Conservation (phyloP, 2,113 vertebrate genomes). For the Pardalotus punctatus region DNA sequence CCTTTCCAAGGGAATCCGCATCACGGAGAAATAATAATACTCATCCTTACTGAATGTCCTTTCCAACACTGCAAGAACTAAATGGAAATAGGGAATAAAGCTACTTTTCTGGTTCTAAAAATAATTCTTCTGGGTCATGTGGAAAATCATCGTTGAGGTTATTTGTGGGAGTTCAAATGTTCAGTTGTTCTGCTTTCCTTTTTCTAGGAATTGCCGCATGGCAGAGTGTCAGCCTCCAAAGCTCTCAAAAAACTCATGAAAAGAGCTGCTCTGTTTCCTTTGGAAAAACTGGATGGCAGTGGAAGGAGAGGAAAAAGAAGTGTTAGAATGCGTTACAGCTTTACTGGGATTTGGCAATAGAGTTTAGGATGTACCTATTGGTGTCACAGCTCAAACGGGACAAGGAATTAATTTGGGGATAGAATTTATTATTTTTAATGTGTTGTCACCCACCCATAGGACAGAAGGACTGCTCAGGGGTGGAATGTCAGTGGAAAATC, state of each 20-base stretch:
- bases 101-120: conserved; percentile 50
- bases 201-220: conserved; percentile 59
- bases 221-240: conserved; percentile 17
- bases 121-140: conserved; percentile 49
- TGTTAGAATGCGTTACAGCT: conserved; percentile 39
- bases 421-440: neutral
- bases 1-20: neutral
- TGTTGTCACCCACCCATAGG: neutral
- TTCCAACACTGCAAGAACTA: neutral
- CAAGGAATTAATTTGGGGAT: neutral
- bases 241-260: conserved; percentile 38
- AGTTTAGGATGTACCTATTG: neutral
- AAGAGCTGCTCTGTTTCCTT: conserved; percentile 58
- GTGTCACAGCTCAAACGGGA: neutral
- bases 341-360: neutral
- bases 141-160: conserved; percentile 40
- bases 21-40: conserved; percentile 15
- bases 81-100: conserved; percentile 38
- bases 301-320: neutral
- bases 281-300: conserved; percentile 50
- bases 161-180: conserved; percentile 62
- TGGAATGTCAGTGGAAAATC: neutral
- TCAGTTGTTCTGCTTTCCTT: conserved; percentile 55
- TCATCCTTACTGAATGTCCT: neutral
- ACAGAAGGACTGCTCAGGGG: neutral